Conservation (phyloP, 2,888 invertebrate genomes). For the Pandemis heparana region DNA sequence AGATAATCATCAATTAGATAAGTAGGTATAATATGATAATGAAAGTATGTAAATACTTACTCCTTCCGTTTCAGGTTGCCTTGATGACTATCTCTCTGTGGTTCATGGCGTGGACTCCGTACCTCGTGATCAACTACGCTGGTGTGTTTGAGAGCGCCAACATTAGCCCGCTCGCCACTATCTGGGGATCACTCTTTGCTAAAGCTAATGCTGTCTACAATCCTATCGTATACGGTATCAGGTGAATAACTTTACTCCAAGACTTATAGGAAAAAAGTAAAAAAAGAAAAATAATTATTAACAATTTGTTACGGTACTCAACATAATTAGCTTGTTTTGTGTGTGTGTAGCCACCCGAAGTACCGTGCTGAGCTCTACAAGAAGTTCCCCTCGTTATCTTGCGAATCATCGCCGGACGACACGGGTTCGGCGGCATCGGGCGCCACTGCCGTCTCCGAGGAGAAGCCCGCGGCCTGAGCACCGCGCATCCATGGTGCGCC, state of each 20-base stretch:
- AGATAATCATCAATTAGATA: neutral
- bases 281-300: neutral
- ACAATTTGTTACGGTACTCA: too few relatives aligned
- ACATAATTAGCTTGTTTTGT: neutral
- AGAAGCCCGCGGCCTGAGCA: conserved; percentile 87
- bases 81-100: conserved; percentile 95
- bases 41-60: conserved; percentile 3
- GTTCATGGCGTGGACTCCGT: conserved; percentile 97
- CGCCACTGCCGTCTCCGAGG: conserved; percentile 88
- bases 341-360: conserved; percentile 89
- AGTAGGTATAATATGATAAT: neutral
- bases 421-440: conserved; percentile 88
- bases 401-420: conserved; percentile 87
- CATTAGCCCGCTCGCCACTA: conserved; percentile 92
- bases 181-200: conserved; percentile 96
- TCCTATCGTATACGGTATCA: conserved; percentile 96
- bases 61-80: conserved; percentile 86
- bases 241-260: conserved; percentile 78
- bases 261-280: neutral
- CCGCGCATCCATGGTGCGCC: conserved; percentile 18
- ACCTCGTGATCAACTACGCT: conserved; percentile 92
- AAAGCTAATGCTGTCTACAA: conserved; percentile 97
- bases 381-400: conserved; percentile 91
- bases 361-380: conserved; percentile 91
- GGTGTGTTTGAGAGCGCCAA: conserved; percentile 91